Percentiles rank a stretch among this genome's conserved stretches.
These are phyloP conservation scores for Eidolon dupreanum DNA, from an alignment of 2,797 vertebrate species.

Conservation along the genomic window DNA sequence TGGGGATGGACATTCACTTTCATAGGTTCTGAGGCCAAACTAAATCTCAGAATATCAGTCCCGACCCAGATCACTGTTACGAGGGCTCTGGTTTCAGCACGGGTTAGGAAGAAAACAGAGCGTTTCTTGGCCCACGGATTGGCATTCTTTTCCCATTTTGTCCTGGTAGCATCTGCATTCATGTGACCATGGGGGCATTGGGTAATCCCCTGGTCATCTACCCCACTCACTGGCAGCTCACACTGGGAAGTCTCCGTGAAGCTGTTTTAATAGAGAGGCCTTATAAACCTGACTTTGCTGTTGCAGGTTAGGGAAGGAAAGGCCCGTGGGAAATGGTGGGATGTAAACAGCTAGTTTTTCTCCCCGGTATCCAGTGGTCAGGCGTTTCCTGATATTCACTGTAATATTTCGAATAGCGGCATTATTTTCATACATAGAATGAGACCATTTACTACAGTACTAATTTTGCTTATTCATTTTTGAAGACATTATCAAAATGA, in stretches of 20 bases:
- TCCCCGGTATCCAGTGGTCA: background rate
- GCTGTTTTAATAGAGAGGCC: background rate
- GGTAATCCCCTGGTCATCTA: background rate
- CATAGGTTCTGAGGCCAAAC: background rate
- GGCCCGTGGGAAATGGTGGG: background rate
- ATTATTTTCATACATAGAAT: background rate
- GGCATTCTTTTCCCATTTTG: background rate
- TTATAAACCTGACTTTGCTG: background rate
- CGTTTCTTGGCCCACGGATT: background rate
- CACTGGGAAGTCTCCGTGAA: background rate
- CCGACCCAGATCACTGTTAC: background rate
- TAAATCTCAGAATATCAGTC: background rate
- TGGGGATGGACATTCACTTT: background rate
- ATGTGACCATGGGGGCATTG: background rate
- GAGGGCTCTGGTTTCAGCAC: background rate
- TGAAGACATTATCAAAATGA: background rate
- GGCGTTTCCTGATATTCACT: background rate
- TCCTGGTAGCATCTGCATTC: background rate
- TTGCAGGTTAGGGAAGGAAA: background rate
- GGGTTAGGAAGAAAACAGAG: background rate
- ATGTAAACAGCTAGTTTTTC: background rate
- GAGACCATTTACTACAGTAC: background rate
- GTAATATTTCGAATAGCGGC: background rate
- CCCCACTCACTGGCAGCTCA: background rate
- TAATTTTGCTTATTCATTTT: slow-evolving; percentile 18